Evolutionary conservation across 2,113 vertebrate genomes (phyloP).

Genomic region (Python bivittatus): DNA sequence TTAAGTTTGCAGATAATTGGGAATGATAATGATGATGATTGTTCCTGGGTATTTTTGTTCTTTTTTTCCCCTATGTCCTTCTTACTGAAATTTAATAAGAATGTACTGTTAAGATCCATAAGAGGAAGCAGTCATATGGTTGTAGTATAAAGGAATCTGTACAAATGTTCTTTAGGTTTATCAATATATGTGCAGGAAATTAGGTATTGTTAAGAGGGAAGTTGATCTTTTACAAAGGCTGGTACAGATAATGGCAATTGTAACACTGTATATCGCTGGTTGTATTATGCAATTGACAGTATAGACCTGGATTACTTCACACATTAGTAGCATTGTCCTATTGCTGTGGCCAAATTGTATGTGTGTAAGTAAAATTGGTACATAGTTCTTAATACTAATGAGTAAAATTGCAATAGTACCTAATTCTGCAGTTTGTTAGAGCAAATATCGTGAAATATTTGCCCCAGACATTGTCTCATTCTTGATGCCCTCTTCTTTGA

Average conservation of each 20-base stretch:
- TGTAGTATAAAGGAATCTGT: background rate
- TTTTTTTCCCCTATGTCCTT: background rate
- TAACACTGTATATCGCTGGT: background rate
- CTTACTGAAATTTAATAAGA: background rate
- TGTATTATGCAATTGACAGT: background rate
- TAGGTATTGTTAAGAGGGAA: background rate
- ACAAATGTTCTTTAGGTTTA: background rate
- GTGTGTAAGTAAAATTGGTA: background rate
- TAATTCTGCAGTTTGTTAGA: background rate
- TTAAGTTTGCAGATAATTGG: background rate
- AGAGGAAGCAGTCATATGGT: background rate
- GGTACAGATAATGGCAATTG: background rate
- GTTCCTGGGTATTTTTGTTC: background rate
- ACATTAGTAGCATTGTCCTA: background rate
- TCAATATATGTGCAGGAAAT: background rate
- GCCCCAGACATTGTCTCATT: background rate
- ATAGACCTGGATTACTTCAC: background rate
- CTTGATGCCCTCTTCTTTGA: background rate
- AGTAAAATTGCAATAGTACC: background rate
- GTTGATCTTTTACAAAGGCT: background rate
- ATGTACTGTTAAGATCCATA: background rate
- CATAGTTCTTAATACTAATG: background rate
- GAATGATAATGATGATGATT: background rate
- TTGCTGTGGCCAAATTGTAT: background rate
- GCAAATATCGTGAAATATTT: background rate